Percentiles rank a stretch among this genome's conserved stretches.
Conservation (phyloP, 2,888 invertebrate genomes). For the Epirrita christyi region DNA sequence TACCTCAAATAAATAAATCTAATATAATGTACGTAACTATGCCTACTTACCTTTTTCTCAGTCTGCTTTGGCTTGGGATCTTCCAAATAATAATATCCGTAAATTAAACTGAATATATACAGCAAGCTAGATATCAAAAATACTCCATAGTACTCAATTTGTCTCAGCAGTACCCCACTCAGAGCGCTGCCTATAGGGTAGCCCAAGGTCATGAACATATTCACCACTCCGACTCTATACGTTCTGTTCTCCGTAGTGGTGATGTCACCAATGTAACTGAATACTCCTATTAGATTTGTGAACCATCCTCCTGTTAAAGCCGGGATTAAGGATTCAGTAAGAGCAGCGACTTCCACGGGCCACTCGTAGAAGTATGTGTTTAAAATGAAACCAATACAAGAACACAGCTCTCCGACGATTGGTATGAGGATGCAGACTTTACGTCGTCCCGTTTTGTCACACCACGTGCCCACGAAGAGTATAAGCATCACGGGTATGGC, state of each 20-base stretch:
- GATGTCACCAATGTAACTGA: conserved; percentile 95
- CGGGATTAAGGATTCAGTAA: conserved; percentile 92
- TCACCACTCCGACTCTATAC: conserved; percentile 93
- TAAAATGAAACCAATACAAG: conserved; percentile 90
- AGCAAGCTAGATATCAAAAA: conserved; percentile 89
- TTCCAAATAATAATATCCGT: conserved; percentile 88
- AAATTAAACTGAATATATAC: conserved; percentile 89
- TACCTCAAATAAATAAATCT: too few relatives aligned
- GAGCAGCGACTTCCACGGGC: conserved; percentile 91
- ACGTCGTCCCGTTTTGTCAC: conserved; percentile 87
- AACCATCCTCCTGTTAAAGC: conserved; percentile 94
- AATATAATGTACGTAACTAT: too few relatives aligned
- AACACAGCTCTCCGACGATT: conserved; percentile 91
- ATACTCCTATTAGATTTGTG: conserved; percentile 93
- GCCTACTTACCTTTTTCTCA: conserved; percentile 48
- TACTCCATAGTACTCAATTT: conserved; percentile 92
- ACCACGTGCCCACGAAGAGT: conserved; percentile 93
- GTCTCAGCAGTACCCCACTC: conserved; percentile 89
- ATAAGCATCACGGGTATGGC: conserved; percentile 92
- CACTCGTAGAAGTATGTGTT: conserved; percentile 92
- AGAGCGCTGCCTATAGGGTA: conserved; percentile 94
- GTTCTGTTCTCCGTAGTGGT: conserved; percentile 93
- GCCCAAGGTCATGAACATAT: conserved; percentile 94
- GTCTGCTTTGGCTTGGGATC: conserved; percentile 80
- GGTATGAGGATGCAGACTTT: conserved; percentile 93